Evolutionary conservation across 53 echinoderm and acorn worm species (phyloP).

Genomic region (Temnopleurus reevesii): DNA sequence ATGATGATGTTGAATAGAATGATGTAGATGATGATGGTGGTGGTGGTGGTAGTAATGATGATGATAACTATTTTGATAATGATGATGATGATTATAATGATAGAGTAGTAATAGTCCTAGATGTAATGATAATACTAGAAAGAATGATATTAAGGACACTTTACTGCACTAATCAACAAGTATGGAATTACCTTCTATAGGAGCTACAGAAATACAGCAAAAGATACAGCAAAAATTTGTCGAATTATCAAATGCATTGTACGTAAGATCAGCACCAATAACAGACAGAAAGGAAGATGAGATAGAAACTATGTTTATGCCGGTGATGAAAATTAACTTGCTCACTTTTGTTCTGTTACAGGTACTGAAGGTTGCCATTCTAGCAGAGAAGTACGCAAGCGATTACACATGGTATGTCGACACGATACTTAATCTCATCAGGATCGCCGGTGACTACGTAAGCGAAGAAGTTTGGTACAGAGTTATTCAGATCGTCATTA

Average conservation of each 20-base stretch:
- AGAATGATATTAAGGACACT: too few species aligned
- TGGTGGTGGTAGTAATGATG: neutral
- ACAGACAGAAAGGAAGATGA: too few species aligned
- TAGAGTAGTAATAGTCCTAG: too few species aligned
- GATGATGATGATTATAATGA: neutral
- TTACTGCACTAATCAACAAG: too few species aligned
- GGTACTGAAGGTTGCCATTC: slow-evolving; percentile 96
- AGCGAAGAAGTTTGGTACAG: slow-evolving; percentile 99
- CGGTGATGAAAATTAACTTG: too few species aligned
- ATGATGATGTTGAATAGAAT: neutral
- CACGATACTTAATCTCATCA: slow-evolving; percentile 95
- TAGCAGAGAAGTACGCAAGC: slow-evolving; percentile 92
- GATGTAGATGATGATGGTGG: neutral
- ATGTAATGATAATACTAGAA: too few species aligned
- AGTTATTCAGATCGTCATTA: slow-evolving; percentile 98
- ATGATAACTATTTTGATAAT: neutral
- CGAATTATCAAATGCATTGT: too few species aligned
- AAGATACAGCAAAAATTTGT: too few species aligned
- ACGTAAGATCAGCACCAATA: too few species aligned
- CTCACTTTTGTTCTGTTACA: neutral
- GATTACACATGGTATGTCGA: slow-evolving; percentile 99
- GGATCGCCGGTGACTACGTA: slow-evolving; percentile 98
- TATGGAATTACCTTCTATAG: too few species aligned
- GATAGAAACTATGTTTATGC: too few species aligned
- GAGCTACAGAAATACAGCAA: too few species aligned